phyloP scores from a whole-genome alignment of 2,797 vertebrate species.

The Phataginus tetradactyla region DNA sequence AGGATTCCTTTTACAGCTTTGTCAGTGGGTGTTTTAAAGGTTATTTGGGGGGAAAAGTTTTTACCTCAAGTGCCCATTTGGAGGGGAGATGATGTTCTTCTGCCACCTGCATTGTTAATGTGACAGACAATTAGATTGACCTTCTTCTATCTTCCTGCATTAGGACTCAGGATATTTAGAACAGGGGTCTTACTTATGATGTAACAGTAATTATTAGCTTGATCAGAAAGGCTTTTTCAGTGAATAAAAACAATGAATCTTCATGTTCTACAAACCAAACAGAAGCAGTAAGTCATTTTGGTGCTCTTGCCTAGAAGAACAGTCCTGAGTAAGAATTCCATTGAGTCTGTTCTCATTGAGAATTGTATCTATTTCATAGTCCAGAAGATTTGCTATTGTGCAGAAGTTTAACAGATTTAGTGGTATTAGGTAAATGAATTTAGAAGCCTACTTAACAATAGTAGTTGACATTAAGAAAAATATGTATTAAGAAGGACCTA shows the following conservation, averaged over 20 bases:
- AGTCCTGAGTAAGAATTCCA: not conserved
- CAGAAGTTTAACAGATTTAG: not conserved
- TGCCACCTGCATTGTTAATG: not conserved
- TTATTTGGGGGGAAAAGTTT: not conserved
- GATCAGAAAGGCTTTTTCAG: not conserved
- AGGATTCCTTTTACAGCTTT: not conserved
- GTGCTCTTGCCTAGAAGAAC: not conserved
- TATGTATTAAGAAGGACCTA: not conserved
- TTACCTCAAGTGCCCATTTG: not conserved
- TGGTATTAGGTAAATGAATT: not conserved
- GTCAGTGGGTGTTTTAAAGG: not conserved
- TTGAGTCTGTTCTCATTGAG: not conserved
- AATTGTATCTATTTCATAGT: not conserved
- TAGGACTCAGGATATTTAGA: not conserved
- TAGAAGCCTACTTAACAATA: not conserved
- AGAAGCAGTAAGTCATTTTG: not conserved
- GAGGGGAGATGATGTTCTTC: not conserved
- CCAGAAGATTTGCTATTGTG: not conserved
- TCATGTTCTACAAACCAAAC: not conserved
- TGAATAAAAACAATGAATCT: not conserved
- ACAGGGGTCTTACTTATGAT: not conserved
- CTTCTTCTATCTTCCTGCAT: not conserved
- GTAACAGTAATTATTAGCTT: not conserved
- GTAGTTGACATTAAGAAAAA: not conserved
- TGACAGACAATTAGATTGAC: not conserved